Conservation (phyloP, 1,140 invertebrate genomes). For the Contarinia nasturtii region DNA sequence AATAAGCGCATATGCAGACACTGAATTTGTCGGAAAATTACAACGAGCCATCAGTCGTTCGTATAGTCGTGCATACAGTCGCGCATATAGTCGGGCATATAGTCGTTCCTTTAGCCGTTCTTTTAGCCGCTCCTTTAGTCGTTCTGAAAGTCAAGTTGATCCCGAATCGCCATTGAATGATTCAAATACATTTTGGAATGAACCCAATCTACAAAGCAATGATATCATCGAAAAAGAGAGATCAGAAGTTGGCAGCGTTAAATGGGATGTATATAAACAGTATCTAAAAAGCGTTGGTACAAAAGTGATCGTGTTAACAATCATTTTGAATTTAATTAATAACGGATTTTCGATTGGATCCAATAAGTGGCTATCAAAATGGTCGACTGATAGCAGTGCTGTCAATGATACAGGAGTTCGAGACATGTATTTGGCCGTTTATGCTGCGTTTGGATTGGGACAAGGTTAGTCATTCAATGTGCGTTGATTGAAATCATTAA, state of each 20-base stretch:
- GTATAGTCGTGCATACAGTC: constrained; percentile 18
- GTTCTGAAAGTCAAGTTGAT: not conserved
- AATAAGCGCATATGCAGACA: constrained; percentile 24
- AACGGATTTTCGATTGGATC: constrained; percentile 77
- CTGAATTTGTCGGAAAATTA: constrained; percentile 42
- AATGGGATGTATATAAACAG: constrained; percentile 72
- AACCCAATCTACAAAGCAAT: constrained; percentile 14
- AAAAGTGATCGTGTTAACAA: constrained; percentile 47
- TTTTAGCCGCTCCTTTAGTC: constrained; percentile 8
- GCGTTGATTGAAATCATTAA: no score
- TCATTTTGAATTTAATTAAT: constrained; percentile 67
- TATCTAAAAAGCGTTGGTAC: constrained; percentile 75
- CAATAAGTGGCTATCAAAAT: constrained; percentile 80
- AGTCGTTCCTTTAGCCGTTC: constrained; percentile 19
- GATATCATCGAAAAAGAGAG: constrained; percentile 79
- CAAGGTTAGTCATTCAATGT: constrained; percentile 47
- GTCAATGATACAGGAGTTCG: constrained; percentile 35
- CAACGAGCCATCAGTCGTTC: constrained; percentile 29
- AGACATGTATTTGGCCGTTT: constrained; percentile 72
- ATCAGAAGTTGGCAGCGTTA: constrained; percentile 77
- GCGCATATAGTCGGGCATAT: not conserved
- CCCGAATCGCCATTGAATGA: not conserved
- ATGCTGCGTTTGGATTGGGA: constrained; percentile 65
- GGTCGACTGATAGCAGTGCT: constrained; percentile 49
- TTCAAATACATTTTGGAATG: not conserved